Evolutionary conservation across 1,140 invertebrate genomes (phyloP).

Genomic region (Aporrectodea caliginosa): DNA sequence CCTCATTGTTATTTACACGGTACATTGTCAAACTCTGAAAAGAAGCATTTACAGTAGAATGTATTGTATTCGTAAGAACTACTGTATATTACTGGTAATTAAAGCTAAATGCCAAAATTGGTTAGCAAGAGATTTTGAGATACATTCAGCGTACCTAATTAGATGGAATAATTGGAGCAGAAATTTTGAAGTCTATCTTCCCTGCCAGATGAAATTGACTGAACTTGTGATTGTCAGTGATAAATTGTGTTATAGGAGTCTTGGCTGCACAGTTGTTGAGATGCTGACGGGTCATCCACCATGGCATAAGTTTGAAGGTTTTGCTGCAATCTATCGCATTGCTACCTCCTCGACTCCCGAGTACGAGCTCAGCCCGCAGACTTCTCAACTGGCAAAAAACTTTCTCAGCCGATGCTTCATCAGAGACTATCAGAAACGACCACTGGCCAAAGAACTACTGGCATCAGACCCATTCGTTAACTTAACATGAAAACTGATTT

Average conservation of each 20-base stretch:
- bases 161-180: too few species aligned
- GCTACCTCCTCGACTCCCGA: constrained; percentile 49
- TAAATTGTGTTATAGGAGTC: constrained; percentile 54
- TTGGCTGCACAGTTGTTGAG: constrained; percentile 55
- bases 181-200: too few species aligned
- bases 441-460: neutral
- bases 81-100: too few species aligned
- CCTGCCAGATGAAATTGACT: too few species aligned
- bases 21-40: too few species aligned
- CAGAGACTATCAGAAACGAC: neutral
- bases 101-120: too few species aligned
- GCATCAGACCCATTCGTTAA: neutral
- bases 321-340: constrained; percentile 55
- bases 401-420: neutral
- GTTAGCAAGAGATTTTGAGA: too few species aligned
- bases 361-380: constrained; percentile 39
- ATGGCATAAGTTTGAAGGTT: constrained; percentile 50
- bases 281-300: constrained; percentile 54
- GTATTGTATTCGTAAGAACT: too few species aligned
- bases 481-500: neutral
- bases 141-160: too few species aligned
- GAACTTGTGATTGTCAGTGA: too few species aligned
- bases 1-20: too few species aligned
- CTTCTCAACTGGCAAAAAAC: neutral
- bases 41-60: too few species aligned